Evolutionary conservation across 1,140 invertebrate genomes (phyloP).

Genomic region (Papilio dardanus): DNA sequence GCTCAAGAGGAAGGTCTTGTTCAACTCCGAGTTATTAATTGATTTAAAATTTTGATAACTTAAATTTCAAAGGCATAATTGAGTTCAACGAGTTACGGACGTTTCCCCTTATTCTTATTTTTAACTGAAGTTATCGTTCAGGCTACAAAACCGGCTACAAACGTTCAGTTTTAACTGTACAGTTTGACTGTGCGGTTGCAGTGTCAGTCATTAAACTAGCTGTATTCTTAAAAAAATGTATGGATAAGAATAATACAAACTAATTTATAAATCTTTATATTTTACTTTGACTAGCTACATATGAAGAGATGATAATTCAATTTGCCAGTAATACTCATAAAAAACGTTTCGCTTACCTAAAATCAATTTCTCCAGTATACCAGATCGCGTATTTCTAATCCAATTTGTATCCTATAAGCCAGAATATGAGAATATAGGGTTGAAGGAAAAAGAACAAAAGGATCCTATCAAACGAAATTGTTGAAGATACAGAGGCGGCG

Average conservation of each 20-base stretch:
- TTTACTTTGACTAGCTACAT: not conserved
- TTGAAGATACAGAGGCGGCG: constrained; percentile 43
- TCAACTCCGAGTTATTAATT: constrained; percentile 43
- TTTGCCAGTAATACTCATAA: constrained; percentile 35
- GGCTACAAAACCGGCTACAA: no score
- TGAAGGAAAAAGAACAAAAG: constrained; percentile 50
- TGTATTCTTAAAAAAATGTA: not conserved
- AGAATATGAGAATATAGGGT: constrained; percentile 55
- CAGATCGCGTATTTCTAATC: constrained; percentile 53
- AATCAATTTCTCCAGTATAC: constrained; percentile 53
- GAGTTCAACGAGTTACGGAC: constrained; percentile 45
- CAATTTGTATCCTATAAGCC: constrained; percentile 61
- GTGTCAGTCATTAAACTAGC: no score
- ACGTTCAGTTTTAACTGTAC: no score
- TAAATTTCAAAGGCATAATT: constrained; percentile 46
- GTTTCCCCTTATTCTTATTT: constrained; percentile 39
- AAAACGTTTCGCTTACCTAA: constrained; percentile 50
- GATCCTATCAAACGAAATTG: constrained; percentile 52
- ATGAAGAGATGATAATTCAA: constrained; percentile 27
- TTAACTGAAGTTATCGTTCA: constrained; percentile 12
- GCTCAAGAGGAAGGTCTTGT: constrained; percentile 23
- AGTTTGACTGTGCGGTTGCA: no score
- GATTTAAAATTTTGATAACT: constrained; percentile 48
- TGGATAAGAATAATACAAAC: not conserved
- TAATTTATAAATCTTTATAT: not conserved